Percentiles rank a stretch among this genome's conserved stretches.
phyloP scores from a whole-genome alignment of 2,797 vertebrate genomes.

The Pseudochaenichthys georgianus region DNA sequence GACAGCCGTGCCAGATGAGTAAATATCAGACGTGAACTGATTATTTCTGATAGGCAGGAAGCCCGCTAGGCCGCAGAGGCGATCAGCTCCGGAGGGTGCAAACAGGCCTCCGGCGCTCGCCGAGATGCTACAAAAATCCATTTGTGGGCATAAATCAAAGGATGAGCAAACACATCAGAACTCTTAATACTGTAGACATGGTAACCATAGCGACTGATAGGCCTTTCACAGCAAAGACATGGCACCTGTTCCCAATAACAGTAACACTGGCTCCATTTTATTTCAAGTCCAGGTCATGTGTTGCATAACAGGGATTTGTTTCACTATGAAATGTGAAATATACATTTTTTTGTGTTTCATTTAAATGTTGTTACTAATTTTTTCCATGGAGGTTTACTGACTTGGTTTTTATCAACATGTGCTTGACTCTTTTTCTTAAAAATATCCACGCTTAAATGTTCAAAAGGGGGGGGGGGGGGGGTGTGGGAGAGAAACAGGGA shows the following conservation, averaged over 20 bases:
- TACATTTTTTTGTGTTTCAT: no score
- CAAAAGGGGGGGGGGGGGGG: no score
- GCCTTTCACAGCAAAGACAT: not conserved
- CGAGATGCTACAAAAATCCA: not conserved
- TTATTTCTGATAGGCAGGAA: not conserved
- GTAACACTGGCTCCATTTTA: no score
- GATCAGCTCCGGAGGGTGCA: not conserved
- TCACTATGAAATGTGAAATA: no score
- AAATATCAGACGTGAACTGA: slow-evolving; percentile 45
- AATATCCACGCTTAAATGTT: no score
- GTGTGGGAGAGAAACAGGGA: no score
- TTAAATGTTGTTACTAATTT: no score
- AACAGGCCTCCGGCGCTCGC: not conserved
- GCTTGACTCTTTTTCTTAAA: no score
- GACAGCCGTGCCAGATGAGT: slow-evolving; percentile 27
- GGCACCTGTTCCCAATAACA: not conserved
- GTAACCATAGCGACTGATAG: not conserved
- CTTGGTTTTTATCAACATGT: no score
- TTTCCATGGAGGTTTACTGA: no score
- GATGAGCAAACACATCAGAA: not conserved
- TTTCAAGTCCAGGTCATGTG: no score
- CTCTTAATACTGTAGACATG: not conserved
- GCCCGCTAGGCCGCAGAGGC: not conserved
- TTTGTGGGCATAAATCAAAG: not conserved
- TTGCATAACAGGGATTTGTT: no score